Base-by-base conservation (phyloP, 1,140 invertebrate genomes). In the Pseudomyrmex cubaensis region DNA sequence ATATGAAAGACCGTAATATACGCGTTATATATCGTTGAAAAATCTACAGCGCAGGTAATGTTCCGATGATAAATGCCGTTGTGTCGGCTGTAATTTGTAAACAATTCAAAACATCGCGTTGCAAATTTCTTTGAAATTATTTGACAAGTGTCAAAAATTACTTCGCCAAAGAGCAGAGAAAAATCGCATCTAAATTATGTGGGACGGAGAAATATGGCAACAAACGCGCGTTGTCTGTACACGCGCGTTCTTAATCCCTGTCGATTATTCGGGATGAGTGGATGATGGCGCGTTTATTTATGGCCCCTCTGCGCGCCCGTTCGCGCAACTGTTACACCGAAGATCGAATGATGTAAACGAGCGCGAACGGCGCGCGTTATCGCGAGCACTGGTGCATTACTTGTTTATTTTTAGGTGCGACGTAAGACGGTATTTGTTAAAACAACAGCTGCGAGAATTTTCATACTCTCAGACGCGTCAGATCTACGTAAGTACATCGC, bases 211-310 rank as follows among this genome's bases (percentile, higher is more conserved):
- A 78, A 57, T 20, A 20, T 15, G n/a, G 1, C 35, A 4, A 9
- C 25, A 44, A 12, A 61, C 9, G 20, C 75, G 61, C 25, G 17
- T 20, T 13, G 44, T 69, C 35, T 35, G 5, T 46, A 50, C 35
- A 54, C 44, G n/a, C n/a, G 54, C 66, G 50, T 72, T 0, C 76
- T 72, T 2, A 80, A 80, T 80, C 66, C 76, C 76, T 9, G 66
- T 80, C 76, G 66, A 80, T 80, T 56, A 80, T 70, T 70, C 66
- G 76, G 64, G 76, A 80, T 72, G 46, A 80, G 66, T 57, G 54
- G 57, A 35, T 35, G 76, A 80, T 46, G 54, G 76, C 44, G 54
- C n/a, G 66, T 80, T 80, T 80, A 80, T 80, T 80, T 70, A 80
- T 69, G 46, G 66, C 54, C 54, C 54, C 20, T 56, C 12, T 25